Base-by-base conservation (phyloP, 1,140 invertebrate species). In the Ruditapes philippinarum region DNA sequence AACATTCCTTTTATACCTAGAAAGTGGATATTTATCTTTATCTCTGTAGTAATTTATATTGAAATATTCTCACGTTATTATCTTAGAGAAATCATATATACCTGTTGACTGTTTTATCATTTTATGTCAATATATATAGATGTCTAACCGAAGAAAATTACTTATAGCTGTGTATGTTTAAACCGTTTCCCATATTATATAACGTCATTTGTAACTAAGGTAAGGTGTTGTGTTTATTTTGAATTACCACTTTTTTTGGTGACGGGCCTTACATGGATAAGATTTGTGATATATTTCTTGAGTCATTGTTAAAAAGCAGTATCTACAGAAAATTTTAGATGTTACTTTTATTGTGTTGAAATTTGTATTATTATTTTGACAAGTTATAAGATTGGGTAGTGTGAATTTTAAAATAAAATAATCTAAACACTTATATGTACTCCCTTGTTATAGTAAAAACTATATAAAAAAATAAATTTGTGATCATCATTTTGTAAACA, bases 161-260 rank as follows among this genome's bases (percentile, higher is more conserved):
- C 51, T 28, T 65, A 42, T 62, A 51, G n/a, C 40, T 12, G 19
- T 81, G 31, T 65, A 17, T 14, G 22, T 1, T 36, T 65, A 62
- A 12, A 36, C 33, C 65, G 22, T 62, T 65, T 62, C 79, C 36
- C 36, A 42, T 81, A 25, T 60, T 45, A 62, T 62, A 62, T 62
- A 62, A 65, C 25, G 19, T 49, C 79, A 60, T 81, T 62, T 42
- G 57, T 81, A 22, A 31, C 25, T 19, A 60, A 81, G 79, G 79
- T 81, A 81, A 65, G 12, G 79, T 81, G 65, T 79, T 0, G 14
- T 28, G 19, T 78, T 76, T 33, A 40, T 60, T 38, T 25, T 65
- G 31, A 11, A 49, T 40, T 12, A 38, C 33, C 28, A 68, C 25
- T 40, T 68, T n/a, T n/a, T 25, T 62, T 49, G 42, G 25, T 54